Evolutionary conservation across 2,113 vertebrate genomes (phyloP).

Genomic region (Pteruthius melanotis): DNA sequence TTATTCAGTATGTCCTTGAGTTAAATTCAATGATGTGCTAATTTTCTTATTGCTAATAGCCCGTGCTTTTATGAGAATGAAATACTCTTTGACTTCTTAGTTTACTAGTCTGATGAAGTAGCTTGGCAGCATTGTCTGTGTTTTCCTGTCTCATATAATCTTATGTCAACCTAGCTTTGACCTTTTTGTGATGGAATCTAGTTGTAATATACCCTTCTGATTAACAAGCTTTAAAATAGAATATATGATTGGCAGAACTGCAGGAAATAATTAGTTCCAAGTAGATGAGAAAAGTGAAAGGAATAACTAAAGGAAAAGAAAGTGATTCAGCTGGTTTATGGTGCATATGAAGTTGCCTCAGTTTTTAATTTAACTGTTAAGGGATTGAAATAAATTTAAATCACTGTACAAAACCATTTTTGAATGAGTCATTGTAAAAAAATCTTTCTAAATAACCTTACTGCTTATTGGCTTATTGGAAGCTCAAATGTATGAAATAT

Average conservation of each 20-base stretch:
- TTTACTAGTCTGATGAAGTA: neutral
- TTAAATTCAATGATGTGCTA: neutral
- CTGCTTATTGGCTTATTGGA: neutral
- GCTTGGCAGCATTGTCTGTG: neutral
- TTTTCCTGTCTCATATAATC: neutral
- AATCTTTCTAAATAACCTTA: neutral
- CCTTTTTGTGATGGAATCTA: slow-evolving; percentile 12
- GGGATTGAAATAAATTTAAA: slow-evolving; percentile 1
- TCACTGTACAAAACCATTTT: neutral
- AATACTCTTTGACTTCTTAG: neutral
- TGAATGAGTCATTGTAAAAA: neutral
- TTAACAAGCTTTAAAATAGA: slow-evolving; percentile 45
- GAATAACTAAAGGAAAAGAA: slow-evolving; percentile 17
- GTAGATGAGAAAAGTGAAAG: neutral
- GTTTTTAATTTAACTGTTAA: slow-evolving; percentile 7
- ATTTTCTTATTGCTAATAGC: neutral
- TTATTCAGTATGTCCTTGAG: neutral
- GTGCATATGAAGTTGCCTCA: neutral
- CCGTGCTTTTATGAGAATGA: neutral
- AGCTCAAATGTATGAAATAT: neutral
- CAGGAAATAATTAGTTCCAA: slow-evolving; percentile 35
- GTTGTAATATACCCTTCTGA: neutral
- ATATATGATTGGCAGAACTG: slow-evolving; percentile 24
- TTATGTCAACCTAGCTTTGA: slow-evolving; percentile 14
- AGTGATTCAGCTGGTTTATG: slow-evolving; percentile 17